These are phyloP conservation scores for Alces alces DNA, from an alignment of 2,113 vertebrate genomes.

Conservation along the genomic window DNA sequence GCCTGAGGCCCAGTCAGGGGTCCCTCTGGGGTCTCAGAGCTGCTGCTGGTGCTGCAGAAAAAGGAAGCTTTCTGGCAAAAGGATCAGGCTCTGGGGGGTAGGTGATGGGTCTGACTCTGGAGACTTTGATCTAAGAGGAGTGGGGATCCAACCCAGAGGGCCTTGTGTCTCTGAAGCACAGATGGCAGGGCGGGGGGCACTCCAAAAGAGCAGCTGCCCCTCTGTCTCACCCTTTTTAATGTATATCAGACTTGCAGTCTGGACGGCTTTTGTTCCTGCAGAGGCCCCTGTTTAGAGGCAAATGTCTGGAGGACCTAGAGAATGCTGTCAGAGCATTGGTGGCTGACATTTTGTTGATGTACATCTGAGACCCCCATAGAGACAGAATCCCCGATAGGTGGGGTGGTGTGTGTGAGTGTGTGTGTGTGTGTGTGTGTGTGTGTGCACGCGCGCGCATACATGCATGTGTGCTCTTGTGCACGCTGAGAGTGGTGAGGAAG, in stretches of 20 bases:
- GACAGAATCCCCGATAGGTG: not conserved
- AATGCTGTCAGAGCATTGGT: not conserved
- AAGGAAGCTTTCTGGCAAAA: not conserved
- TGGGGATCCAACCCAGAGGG: not conserved
- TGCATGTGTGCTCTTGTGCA: not conserved
- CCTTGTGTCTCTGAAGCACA: not conserved
- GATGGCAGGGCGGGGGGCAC: not conserved
- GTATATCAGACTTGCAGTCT: not conserved
- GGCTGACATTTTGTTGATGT: not conserved
- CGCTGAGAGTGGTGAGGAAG: not conserved
- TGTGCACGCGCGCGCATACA: rapidly evolving
- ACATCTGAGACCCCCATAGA: not conserved
- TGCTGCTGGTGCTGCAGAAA: not conserved
- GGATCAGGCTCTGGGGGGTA: too few species aligned
- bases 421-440: not conserved
- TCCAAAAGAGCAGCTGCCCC: not conserved
- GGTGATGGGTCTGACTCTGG: not conserved
- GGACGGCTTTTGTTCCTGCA: not conserved
- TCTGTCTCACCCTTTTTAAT: not conserved
- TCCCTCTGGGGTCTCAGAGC: not conserved
- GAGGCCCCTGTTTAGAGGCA: not conserved
- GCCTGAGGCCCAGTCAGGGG: not conserved
- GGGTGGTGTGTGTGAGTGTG: too few species aligned
- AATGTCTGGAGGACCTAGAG: not conserved
- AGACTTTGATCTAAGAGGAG: not conserved